phyloP scores from a whole-genome alignment of 2,113 vertebrate genomes.

The Ornithorhynchus anatinus region DNA sequence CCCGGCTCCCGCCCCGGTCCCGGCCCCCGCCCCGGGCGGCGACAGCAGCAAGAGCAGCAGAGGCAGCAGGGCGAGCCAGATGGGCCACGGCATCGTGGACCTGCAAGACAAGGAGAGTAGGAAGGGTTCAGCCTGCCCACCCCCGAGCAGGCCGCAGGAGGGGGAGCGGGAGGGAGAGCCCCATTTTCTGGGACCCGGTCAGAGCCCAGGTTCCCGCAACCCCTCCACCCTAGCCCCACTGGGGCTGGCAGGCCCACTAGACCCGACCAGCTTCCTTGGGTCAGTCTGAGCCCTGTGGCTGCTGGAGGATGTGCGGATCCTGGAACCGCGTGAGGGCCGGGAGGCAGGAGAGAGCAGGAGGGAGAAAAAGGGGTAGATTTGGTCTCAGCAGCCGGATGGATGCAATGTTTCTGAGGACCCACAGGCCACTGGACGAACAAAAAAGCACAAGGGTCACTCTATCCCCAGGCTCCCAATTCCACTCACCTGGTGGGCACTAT shows the following conservation, averaged over 20 bases:
- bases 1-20: slow-evolving; percentile 17
- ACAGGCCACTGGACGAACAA: no score
- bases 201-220: background rate
- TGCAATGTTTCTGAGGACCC: no score
- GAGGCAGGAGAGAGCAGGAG: no score
- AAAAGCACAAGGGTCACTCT: no score
- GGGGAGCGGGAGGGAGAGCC: background rate
- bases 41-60: no score
- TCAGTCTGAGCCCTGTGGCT: no score
- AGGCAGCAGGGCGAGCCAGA: slow-evolving; percentile 53
- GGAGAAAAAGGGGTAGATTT: no score
- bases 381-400: no score
- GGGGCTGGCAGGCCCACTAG: background rate
- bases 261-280: no score
- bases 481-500: background rate
- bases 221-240: background rate
- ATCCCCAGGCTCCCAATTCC: background rate
- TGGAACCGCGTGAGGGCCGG: no score
- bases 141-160: background rate
- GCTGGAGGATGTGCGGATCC: no score
- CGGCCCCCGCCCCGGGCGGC: slow-evolving; percentile 31
- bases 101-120: slow-evolving; percentile 51
- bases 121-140: background rate
- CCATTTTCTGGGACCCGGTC: background rate
- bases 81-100: slow-evolving; percentile 61